These are phyloP conservation scores for Elachura formosa DNA, from an alignment of 2,113 vertebrate genomes.

Conservation along the genomic window DNA sequence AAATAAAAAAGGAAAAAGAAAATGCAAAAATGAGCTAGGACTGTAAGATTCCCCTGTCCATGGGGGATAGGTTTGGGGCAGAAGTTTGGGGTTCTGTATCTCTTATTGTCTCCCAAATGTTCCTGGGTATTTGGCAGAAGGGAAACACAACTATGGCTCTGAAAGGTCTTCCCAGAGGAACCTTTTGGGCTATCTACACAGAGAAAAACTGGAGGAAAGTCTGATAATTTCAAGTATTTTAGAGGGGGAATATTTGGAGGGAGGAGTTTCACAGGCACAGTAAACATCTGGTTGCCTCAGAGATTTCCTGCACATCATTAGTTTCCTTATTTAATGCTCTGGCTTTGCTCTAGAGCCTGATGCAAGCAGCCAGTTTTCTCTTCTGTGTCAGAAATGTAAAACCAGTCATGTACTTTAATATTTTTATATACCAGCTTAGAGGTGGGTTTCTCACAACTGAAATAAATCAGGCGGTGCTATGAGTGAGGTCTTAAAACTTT, in stretches of 20 bases:
- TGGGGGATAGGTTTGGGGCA: background rate
- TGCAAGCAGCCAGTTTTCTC: background rate
- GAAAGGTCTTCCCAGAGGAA: background rate
- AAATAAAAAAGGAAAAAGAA: rapidly evolving
- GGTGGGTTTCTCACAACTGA: background rate
- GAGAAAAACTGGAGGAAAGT: background rate
- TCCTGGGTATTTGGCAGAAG: background rate
- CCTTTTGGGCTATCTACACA: background rate
- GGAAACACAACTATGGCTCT: background rate
- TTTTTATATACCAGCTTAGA: background rate
- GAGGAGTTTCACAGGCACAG: background rate
- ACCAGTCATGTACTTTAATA: rapidly evolving
- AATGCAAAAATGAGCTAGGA: background rate
- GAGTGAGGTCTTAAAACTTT: background rate
- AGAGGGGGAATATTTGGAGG: background rate
- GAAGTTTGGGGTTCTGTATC: background rate
- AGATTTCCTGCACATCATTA: background rate
- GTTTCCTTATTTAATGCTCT: background rate
- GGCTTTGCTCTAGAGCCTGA: background rate
- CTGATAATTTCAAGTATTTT: background rate
- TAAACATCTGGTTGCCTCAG: constrained; percentile 12
- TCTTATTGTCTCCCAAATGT: background rate
- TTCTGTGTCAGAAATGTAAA: background rate
- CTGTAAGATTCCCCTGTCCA: background rate
- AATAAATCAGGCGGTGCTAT: background rate